Evolutionary conservation across 1,140 invertebrate genomes (phyloP), one percentile per base, ranked within the genome.

Genomic region (Hesperophylax magnus): DNA sequence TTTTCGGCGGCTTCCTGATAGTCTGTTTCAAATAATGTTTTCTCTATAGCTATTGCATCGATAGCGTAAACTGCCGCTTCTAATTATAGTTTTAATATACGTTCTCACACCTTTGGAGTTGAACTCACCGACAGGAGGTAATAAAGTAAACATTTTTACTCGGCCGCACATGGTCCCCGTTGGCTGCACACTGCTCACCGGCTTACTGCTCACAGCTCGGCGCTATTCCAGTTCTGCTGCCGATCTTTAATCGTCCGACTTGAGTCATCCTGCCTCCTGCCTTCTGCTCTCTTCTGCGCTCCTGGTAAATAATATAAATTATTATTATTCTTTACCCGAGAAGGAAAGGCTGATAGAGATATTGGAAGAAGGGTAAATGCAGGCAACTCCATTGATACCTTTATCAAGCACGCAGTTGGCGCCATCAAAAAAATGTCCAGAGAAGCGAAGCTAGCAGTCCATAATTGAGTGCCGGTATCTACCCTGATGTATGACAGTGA

Each of bases 101-200:
- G 72, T 81, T 83, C 82, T 83, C 79, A 79, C 82, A 83, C 82
- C 82, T 83, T 83, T 71, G 67, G 79, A 83, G 82, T 63, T 77
- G 69, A 67, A 20, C 58, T 78, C 74, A 83, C 82, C 82, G 82
- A 83, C 79, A 81, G 82, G 82, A 83, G 82, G 82, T 81, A 81
- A 81, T 83, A 81, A 83, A 81, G 79, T 83, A 83, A 83, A 83
- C 79, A 83, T 83, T 81, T 83, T 83, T 83, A 81, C 82, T 69
- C 27, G 34, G 22, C 14, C 54, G 79, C 82, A 83, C 79, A 77
- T 83, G 82, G 79, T 79, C 76, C 34, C 69, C 58, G 79, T 81
- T 79, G 76, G 63, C 17, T 20, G 71, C 27, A 54, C 24, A 47
- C 9, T 8, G 39, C 34, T 39, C 31, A 3, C 31, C 2, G 31